Evolutionary conservation across 1,140 invertebrate species (phyloP).

Genomic region (Paraescarpia echinospica): DNA sequence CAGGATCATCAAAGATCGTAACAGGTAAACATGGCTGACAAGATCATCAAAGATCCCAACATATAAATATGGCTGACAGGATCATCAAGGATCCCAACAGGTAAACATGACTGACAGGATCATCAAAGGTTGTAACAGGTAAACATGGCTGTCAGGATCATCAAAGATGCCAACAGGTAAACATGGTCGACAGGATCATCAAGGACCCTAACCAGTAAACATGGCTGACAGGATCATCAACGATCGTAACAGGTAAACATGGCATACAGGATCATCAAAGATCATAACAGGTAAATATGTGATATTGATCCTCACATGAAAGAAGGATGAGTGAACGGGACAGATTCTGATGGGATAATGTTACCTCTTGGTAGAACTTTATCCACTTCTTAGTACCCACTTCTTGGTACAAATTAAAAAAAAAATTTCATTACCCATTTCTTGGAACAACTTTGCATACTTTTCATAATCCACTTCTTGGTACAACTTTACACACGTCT

Average conservation of each 20-base stretch:
- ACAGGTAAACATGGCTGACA: slow-evolving; percentile 63
- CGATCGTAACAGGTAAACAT: slow-evolving; percentile 68
- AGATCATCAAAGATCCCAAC: slow-evolving; percentile 89
- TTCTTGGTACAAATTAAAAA: too few species aligned
- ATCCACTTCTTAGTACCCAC: too few species aligned
- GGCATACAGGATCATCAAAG: slow-evolving; percentile 82
- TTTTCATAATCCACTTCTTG: too few species aligned
- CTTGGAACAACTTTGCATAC: too few species aligned
- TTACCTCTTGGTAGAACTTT: too few species aligned
- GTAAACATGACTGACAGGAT: slow-evolving; percentile 79
- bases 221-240: slow-evolving; percentile 63
- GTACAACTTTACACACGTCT: too few species aligned
- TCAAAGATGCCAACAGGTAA: slow-evolving; percentile 78
- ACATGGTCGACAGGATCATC: slow-evolving; percentile 87
- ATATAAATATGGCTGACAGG: slow-evolving; percentile 70
- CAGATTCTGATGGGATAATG: too few species aligned
- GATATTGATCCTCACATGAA: slow-evolving; percentile 63
- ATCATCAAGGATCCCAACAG: slow-evolving; percentile 86
- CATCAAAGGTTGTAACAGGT: slow-evolving; percentile 79
- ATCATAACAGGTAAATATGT: slow-evolving; percentile 70
- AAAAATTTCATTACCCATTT: too few species aligned
- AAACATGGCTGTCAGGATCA: slow-evolving; percentile 80
- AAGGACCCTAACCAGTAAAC: slow-evolving; percentile 75
- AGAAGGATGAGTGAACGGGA: slow-evolving; percentile 57
- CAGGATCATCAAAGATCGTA: slow-evolving; percentile 92